phyloP scores from a whole-genome alignment of 2,888 invertebrate species.

The Nomada ruficornis region DNA sequence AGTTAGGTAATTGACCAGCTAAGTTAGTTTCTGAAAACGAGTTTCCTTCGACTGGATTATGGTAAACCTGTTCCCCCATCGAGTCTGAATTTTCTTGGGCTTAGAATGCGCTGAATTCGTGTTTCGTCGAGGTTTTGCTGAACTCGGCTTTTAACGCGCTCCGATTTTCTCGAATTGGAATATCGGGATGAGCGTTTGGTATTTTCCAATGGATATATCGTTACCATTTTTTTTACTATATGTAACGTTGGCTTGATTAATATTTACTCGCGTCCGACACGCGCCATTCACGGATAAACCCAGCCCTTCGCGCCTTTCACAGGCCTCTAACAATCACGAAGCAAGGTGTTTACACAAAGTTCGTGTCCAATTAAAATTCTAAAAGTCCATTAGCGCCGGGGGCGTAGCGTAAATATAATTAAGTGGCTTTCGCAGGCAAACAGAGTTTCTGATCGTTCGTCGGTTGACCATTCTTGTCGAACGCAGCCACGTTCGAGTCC shows the following conservation, averaged over 20 bases:
- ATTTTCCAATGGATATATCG: neutral
- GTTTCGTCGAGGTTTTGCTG: neutral
- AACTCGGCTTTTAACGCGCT: neutral
- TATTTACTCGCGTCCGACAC: constrained; percentile 6
- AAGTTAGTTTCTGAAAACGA: neutral
- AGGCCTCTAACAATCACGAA: constrained; percentile 12
- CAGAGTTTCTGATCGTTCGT: constrained; percentile 59
- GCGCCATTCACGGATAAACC: neutral
- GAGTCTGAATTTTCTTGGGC: neutral
- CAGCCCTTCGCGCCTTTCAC: neutral
- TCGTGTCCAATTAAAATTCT: constrained; percentile 39
- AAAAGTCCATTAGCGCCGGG: constrained; percentile 38
- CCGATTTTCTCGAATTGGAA: neutral
- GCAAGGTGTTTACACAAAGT: constrained; percentile 29
- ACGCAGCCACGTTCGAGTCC: constrained; percentile 23
- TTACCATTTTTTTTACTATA: neutral
- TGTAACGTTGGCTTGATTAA: constrained; percentile 7
- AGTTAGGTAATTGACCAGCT: constrained; percentile 87
- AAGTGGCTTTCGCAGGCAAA: constrained; percentile 72
- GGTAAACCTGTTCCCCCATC: constrained; percentile 5
- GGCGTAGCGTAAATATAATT: constrained; percentile 73
- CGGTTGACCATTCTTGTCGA: constrained; percentile 16
- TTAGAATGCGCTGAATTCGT: neutral
- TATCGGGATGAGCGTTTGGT: neutral
- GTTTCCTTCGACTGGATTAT: neutral